Percentiles rank a stretch among this genome's conserved stretches.
These are phyloP conservation scores for Mionectes olivaceus DNA, from an alignment of 2,797 vertebrate genomes.

Conservation along the genomic window DNA sequence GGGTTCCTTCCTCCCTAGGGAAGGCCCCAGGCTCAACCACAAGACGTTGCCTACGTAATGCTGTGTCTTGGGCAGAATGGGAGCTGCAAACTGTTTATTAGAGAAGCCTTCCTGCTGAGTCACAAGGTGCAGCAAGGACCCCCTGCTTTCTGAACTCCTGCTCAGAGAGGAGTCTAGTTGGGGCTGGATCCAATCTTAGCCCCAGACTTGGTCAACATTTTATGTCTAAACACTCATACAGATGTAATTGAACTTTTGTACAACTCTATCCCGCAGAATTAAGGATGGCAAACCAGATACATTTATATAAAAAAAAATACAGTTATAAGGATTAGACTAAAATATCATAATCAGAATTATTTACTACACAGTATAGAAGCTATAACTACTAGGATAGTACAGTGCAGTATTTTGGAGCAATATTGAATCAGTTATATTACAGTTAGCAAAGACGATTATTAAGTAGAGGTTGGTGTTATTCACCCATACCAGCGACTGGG, in stretches of 20 bases:
- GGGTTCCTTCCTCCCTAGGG: fast-evolving
- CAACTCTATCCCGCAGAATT: neutral
- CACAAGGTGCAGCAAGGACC: fast-evolving
- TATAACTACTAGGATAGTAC: neutral
- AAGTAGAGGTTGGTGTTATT: neutral
- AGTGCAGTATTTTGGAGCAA: neutral
- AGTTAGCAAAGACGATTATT: neutral
- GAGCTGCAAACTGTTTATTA: neutral
- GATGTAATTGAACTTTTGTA: neutral
- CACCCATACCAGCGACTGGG: neutral
- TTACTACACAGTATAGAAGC: neutral
- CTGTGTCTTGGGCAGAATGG: neutral
- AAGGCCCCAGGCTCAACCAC: fast-evolving
- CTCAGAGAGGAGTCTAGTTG: neutral
- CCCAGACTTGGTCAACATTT: neutral
- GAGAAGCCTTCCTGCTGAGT: neutral
- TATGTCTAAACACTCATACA: neutral
- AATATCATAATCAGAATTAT: neutral
- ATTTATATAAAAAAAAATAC: neutral
- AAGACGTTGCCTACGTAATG: fast-evolving
- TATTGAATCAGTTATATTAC: neutral
- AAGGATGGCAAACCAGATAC: neutral
- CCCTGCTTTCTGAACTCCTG: neutral
- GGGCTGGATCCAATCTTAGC: neutral
- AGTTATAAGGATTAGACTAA: neutral